Evolutionary conservation across 2,888 invertebrate species (phyloP), one percentile per base, ranked within the genome.

Genomic region (Teleiodes luculella): DNA sequence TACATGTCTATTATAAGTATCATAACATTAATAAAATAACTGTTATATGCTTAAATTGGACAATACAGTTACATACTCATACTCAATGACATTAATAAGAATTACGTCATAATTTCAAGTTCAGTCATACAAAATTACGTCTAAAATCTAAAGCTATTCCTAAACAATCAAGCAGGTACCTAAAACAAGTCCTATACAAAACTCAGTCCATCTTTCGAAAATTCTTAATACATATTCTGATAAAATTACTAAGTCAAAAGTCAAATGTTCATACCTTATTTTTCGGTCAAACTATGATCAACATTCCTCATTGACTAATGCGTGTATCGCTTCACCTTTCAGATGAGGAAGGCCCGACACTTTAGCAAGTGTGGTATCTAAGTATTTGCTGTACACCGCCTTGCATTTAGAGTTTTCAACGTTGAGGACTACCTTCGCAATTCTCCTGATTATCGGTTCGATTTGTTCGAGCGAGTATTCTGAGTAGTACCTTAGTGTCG

Each of bases 401-500:
- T 94, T 93, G 63, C 92, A 91, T 77, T 95, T 96, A 13, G 93
- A 92, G 18, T 90, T 91, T 11, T 94, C 92, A n/a, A 93, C 92
- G 72, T 92, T 92, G 0, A 91, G 72, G 5, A 97, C 91, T 53
- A 95, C 81, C 53, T 85, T 84, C 0, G 96, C 96, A 57, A 97
- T 86, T 61, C 93, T 91, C 45, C 90, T 83, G 14, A 95, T 91
- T 18, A 94, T 91, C 0, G 94, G 93, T 41, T 92, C 80, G 45
- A 98, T 87, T 52, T 95, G 92, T 1, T 91, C 80, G 14, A 94
- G 90, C 0, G 89, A 81, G 70, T 97, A 97, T 1, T 92, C 92
- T 7, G 97, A 95, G 78, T 97, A 96, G 78, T 93, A 93, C 6
- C 86, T 84, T 55, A 98, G 78, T 0, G 95, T 94, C 11, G 92